These are phyloP conservation scores for Sturmia bella DNA, from an alignment of 2,888 invertebrate species.

Conservation along the genomic window DNA sequence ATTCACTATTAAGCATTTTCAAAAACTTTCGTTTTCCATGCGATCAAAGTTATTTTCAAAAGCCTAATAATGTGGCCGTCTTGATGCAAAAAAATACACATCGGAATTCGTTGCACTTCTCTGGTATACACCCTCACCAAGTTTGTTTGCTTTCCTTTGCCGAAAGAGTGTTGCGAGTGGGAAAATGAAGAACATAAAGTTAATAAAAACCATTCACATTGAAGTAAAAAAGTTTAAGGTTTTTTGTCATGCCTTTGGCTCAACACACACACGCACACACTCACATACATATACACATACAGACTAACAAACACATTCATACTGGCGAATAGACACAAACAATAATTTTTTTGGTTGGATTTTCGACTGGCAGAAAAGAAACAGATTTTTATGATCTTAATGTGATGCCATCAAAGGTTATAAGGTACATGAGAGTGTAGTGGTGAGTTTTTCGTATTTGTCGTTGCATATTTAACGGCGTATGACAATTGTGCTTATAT, in stretches of 20 bases:
- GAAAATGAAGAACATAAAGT: slow-evolving; percentile 59
- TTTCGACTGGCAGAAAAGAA: slow-evolving; percentile 46
- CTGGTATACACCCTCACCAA: slow-evolving; percentile 5
- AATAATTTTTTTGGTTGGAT: slow-evolving; percentile 36
- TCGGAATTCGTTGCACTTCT: too few species aligned
- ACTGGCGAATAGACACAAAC: neutral
- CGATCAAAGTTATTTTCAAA: too few species aligned
- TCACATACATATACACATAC: neutral
- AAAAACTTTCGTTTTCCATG: too few species aligned
- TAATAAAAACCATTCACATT: slow-evolving; percentile 64
- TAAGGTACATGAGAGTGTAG: slow-evolving; percentile 29
- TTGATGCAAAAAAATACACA: too few species aligned
- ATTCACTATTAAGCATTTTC: too few species aligned
- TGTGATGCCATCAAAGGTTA: slow-evolving; percentile 64
- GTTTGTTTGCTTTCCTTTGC: neutral
- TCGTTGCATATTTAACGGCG: slow-evolving; percentile 67
- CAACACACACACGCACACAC: neutral
- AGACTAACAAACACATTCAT: neutral
- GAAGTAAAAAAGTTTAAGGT: slow-evolving; percentile 19
- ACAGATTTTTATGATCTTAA: slow-evolving; percentile 64
- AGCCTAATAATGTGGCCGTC: too few species aligned
- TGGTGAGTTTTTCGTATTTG: slow-evolving; percentile 6
- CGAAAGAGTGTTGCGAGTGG: slow-evolving; percentile 43
- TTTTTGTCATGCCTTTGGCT: slow-evolving; percentile 16
- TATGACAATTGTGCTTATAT: slow-evolving; percentile 61